Conservation (phyloP, 2,888 invertebrate genomes). For the Dysmachus trigonus region DNA sequence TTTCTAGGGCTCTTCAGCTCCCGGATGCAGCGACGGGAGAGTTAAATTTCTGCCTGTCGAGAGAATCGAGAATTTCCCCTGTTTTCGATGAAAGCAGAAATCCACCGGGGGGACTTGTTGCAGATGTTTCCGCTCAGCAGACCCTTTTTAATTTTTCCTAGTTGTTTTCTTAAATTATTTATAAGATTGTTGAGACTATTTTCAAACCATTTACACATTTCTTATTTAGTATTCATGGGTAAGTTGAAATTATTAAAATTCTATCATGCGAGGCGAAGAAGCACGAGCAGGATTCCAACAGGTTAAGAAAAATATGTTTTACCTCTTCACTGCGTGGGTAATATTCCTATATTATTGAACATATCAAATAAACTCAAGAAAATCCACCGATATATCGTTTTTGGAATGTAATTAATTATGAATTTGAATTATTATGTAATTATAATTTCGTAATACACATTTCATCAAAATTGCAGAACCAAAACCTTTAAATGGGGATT, state of each 20-base stretch:
- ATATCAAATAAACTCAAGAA: no score
- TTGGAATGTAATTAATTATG: no score
- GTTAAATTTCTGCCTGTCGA: background rate
- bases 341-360: background rate
- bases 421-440: no score
- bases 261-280: no score
- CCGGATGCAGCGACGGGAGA: background rate
- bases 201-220: background rate
- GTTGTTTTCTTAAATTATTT: background rate
- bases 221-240: background rate
- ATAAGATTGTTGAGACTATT: background rate
- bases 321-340: background rate
- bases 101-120: conserved; percentile 14
- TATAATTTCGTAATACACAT: no score
- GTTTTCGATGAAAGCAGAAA: background rate
- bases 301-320: background rate
- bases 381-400: no score
- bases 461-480: no score
- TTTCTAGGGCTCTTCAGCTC: background rate
- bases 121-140: background rate
- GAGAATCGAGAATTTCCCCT: background rate
- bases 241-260: background rate
- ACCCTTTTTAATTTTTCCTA: background rate
- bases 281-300: background rate
- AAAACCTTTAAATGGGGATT: no score